phyloP scores from a whole-genome alignment of 2,797 vertebrate genomes.

The Anas acuta region DNA sequence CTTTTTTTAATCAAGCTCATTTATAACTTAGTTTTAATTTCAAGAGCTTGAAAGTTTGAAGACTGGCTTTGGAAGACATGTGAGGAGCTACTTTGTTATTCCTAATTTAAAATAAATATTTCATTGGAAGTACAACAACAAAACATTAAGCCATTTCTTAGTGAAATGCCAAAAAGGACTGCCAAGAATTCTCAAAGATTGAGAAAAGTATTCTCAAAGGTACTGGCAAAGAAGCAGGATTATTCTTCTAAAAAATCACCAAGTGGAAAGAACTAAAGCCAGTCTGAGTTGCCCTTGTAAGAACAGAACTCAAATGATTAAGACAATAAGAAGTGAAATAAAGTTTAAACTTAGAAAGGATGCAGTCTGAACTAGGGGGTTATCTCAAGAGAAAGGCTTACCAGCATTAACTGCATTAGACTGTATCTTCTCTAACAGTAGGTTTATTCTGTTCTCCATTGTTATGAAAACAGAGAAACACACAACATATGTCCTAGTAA shows the following conservation, averaged over 20 bases:
- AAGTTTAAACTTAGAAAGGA: constrained; percentile 13
- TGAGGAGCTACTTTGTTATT: background rate
- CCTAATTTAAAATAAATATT: background rate
- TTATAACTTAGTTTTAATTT: constrained; percentile 4
- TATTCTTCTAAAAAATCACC: background rate
- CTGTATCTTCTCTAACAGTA: background rate
- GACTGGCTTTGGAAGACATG: background rate
- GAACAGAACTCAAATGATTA: background rate
- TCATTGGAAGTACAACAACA: background rate
- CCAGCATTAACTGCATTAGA: background rate
- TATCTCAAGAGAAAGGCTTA: background rate
- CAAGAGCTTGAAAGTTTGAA: background rate
- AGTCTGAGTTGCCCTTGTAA: background rate
- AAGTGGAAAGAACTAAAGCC: background rate
- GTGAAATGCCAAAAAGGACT: background rate
- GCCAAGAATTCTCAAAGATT: background rate
- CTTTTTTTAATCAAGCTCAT: background rate
- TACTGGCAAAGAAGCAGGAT: background rate
- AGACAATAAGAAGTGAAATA: background rate
- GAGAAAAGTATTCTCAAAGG: too few species aligned
- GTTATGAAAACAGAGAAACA: background rate
- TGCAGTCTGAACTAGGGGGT: background rate
- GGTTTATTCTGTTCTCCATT: background rate
- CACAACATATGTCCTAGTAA: background rate
- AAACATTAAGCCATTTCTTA: background rate